Conservation (phyloP, 2,797 vertebrate species). For the Myotis planiceps region DNA sequence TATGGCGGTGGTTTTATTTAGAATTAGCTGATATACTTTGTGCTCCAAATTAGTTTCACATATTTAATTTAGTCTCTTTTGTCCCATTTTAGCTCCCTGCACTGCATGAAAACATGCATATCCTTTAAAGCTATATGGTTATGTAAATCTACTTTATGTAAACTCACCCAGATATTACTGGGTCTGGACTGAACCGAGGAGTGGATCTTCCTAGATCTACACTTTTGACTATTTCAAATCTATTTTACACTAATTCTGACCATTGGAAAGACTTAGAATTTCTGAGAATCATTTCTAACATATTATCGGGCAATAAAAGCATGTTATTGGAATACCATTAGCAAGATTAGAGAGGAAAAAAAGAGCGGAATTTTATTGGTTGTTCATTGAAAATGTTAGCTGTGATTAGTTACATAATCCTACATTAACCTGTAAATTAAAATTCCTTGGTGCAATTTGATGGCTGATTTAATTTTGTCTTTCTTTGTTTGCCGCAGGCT, state of each 20-base stretch:
- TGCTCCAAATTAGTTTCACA: conserved; percentile 86
- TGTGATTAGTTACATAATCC: conserved; percentile 99
- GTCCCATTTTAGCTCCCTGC: conserved; percentile 79
- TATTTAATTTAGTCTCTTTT: conserved; percentile 88
- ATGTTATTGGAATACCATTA: conserved; percentile 90
- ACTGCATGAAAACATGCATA: conserved; percentile 85
- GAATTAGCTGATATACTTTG: conserved; percentile 88
- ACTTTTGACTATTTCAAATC: conserved; percentile 87
- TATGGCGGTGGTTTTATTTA: conserved; percentile 87
- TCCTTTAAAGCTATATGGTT: conserved; percentile 87
- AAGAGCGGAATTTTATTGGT: conserved; percentile 91
- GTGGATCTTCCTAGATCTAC: conserved; percentile 83
- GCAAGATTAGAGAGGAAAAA: conserved; percentile 85
- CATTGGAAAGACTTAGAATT: conserved; percentile 83
- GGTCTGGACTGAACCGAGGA: conserved; percentile 79
- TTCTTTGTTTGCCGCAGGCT: conserved; percentile 97
- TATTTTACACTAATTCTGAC: conserved; percentile 83
- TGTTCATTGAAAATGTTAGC: conserved; percentile 95
- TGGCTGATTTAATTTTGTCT: conserved; percentile 99
- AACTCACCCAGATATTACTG: conserved; percentile 86
- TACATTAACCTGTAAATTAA: conserved; percentile 99
- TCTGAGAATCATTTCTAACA: conserved; percentile 85
- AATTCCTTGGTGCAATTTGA: conserved; percentile 99
- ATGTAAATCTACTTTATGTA: conserved; percentile 87
- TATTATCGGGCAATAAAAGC: conserved; percentile 87